Percentiles rank a stretch among this genome's conserved stretches.
Conservation (phyloP, 1,140 invertebrate genomes). For the Drepana arcuata region DNA sequence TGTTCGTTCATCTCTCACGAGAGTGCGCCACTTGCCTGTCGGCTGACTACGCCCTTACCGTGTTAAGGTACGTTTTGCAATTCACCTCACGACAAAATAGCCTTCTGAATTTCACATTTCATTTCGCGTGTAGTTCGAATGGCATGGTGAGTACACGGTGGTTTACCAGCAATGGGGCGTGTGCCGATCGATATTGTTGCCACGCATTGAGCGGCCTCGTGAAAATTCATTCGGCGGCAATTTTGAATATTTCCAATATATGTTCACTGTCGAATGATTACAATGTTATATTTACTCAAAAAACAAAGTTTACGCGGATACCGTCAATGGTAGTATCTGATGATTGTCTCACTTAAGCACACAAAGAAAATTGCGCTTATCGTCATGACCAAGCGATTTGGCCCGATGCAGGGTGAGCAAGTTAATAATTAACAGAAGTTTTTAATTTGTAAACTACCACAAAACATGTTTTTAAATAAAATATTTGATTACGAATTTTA, state of each 20-base stretch:
- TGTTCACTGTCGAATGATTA: constrained; percentile 15
- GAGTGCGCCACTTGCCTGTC: constrained; percentile 62
- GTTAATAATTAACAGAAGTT: too few species aligned
- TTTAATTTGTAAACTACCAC: too few species aligned
- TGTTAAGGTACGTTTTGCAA: constrained; percentile 39
- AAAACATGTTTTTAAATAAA: too few species aligned
- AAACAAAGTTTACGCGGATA: too few species aligned
- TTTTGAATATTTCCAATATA: constrained; percentile 38
- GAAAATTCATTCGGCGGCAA: constrained; percentile 50
- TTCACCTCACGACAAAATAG: constrained; percentile 34
- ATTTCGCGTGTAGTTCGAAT: constrained; percentile 29
- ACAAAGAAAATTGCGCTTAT: too few species aligned
- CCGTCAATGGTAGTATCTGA: too few species aligned
- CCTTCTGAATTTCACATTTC: constrained; percentile 26
- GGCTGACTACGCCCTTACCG: constrained; percentile 49
- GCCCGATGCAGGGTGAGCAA: constrained; percentile 8
- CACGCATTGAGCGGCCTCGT: constrained; percentile 21
- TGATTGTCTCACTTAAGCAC: too few species aligned
- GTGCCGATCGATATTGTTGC: constrained; percentile 48
- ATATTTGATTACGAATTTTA: too few species aligned
- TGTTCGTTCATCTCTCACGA: constrained; percentile 61
- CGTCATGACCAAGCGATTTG: constrained; percentile 32
- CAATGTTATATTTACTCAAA: constrained; percentile 12
- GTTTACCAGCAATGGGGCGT: constrained; percentile 44
- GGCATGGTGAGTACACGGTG: constrained; percentile 6